A percentile compares a stretch with the other conserved stretches of the same genome.
These are phyloP conservation scores for Ditylenchus weischeri DNA, from an alignment of 2,888 invertebrate genomes.

Conservation along the genomic window DNA sequence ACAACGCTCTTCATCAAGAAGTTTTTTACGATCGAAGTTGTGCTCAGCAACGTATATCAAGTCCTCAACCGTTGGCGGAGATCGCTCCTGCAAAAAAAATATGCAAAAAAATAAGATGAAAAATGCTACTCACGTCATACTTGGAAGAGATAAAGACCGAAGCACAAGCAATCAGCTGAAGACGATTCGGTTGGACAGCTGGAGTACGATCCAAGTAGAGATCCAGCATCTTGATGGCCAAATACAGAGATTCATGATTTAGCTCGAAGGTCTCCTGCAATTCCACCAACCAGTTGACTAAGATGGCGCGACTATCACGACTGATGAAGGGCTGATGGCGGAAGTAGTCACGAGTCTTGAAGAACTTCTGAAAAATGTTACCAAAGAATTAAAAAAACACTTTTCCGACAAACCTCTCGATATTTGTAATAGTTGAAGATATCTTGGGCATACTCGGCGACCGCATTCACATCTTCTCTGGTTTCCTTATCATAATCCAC, in stretches of 20 bases:
- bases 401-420: conserved; percentile 72
- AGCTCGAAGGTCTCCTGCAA: conserved; percentile 76
- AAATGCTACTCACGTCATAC: conserved; percentile 71
- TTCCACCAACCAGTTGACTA: conserved; percentile 99
- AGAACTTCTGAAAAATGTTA: conserved; percentile 5
- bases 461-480: conserved; percentile 79
- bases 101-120: conserved; percentile 8
- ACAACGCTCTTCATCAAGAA: conserved; percentile 84
- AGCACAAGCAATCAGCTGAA: conserved; percentile 87
- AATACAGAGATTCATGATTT: conserved; percentile 94
- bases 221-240: conserved; percentile 78
- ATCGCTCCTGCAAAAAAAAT: conserved; percentile 71
- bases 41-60: conserved; percentile 92
- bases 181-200: conserved; percentile 64
- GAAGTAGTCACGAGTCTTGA: conserved; percentile 3
- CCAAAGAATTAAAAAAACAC: neutral
- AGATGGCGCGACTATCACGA: conserved; percentile 68
- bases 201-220: conserved; percentile 17
- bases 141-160: conserved; percentile 90
- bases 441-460: conserved; percentile 84
- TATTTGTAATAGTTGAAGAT: conserved; percentile 87
- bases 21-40: conserved; percentile 78
- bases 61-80: conserved; percentile 88
- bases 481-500: conserved; percentile 75
- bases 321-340: neutral